Conservation (phyloP, 2,888 invertebrate genomes). For the Dicycla oo region DNA sequence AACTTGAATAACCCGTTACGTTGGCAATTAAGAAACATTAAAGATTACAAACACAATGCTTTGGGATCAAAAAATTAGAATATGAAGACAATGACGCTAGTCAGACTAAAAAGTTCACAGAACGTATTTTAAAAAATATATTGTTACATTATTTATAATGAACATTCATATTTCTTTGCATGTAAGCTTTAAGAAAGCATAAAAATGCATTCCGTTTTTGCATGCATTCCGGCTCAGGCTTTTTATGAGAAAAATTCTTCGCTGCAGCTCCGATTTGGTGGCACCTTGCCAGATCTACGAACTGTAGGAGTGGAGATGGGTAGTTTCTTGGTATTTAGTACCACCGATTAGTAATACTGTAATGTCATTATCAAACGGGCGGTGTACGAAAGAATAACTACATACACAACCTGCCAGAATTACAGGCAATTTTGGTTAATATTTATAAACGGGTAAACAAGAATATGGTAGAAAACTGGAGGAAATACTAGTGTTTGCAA, state of each 20-base stretch:
- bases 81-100: constrained; percentile 42
- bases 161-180: constrained; percentile 12
- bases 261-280: constrained; percentile 24
- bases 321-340: constrained; percentile 26
- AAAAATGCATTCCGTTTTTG: neutral
- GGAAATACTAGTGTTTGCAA: neutral
- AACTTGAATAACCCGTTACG: constrained; percentile 67
- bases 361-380: constrained; percentile 14
- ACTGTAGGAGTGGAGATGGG: constrained; percentile 1
- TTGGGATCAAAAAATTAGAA: constrained; percentile 48
- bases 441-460: constrained; percentile 3
- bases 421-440: neutral
- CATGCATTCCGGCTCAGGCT: neutral
- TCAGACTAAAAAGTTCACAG: constrained; percentile 28
- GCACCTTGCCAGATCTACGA: constrained; percentile 11
- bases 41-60: constrained; percentile 53
- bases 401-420: constrained; percentile 7
- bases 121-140: constrained; percentile 11
- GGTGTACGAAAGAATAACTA: constrained; percentile 1
- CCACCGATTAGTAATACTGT: constrained; percentile 9
- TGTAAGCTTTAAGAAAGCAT: neutral
- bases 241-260: constrained; percentile 20
- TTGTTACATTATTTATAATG: constrained; percentile 18
- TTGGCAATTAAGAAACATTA: constrained; percentile 62
- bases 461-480: neutral